Conservation (phyloP, 2,888 invertebrate genomes). For the Diaphora mendica region DNA sequence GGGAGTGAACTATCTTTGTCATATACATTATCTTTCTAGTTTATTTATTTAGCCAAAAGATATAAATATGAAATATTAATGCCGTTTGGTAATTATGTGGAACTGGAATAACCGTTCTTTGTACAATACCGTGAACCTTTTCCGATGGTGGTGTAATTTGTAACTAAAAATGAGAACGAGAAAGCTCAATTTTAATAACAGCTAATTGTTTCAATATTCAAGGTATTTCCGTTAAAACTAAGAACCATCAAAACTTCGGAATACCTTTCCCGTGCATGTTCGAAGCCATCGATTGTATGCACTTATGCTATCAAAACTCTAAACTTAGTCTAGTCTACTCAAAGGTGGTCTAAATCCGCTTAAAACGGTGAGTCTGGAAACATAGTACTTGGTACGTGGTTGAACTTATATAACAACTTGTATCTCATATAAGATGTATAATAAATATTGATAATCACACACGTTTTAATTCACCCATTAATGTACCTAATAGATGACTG, state of each 20-base stretch:
- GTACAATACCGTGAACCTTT: background rate
- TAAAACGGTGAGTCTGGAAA: background rate
- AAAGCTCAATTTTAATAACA: background rate
- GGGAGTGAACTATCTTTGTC: background rate
- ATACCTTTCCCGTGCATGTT: background rate
- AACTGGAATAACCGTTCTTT: background rate
- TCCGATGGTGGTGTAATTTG: background rate
- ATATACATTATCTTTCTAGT: background rate
- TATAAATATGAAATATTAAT: too few species aligned
- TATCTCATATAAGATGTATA: too few species aligned
- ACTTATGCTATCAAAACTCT: background rate
- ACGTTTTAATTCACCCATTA: background rate
- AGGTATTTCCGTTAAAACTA: background rate
- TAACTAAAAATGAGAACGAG: background rate
- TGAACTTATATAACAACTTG: background rate
- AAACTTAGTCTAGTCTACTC: background rate
- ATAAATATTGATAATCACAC: background rate
- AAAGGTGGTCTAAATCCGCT: background rate
- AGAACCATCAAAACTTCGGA: background rate
- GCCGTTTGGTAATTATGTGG: background rate
- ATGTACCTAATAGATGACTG: too few species aligned
- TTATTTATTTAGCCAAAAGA: background rate
- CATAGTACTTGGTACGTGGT: background rate
- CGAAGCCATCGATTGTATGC: background rate
- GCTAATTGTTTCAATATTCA: background rate